Conservation (phyloP, 2,888 invertebrate genomes). For the Tenodera sinensis region DNA sequence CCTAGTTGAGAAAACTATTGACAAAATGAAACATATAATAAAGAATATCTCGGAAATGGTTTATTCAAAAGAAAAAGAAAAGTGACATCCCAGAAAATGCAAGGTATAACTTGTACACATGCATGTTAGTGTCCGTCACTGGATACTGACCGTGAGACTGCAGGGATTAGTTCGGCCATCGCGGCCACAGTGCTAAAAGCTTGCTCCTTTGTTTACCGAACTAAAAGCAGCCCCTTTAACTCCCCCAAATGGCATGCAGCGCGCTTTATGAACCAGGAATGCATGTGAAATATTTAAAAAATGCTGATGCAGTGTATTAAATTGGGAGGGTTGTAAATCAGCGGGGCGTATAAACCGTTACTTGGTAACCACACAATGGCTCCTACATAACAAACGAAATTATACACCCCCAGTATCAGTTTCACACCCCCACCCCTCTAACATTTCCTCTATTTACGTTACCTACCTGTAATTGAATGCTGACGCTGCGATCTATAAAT, state of each 20-base stretch:
- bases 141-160: too few species aligned
- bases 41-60: too few species aligned
- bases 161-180: too few species aligned
- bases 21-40: too few species aligned
- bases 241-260: background rate
- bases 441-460: background rate
- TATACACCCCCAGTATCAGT: background rate
- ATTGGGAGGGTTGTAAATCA: background rate
- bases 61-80: too few species aligned
- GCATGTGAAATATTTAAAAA: background rate
- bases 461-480: background rate
- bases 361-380: background rate
- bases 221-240: background rate
- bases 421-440: background rate
- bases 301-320: background rate
- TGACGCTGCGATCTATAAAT: background rate
- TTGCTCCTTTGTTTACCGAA: too few species aligned
- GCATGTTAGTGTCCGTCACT: too few species aligned
- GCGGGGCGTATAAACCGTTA: background rate
- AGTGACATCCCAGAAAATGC: too few species aligned
- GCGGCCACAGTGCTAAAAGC: too few species aligned
- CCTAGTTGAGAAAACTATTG: too few species aligned
- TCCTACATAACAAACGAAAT: background rate
- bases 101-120: too few species aligned
- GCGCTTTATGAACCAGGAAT: background rate